phyloP scores from a whole-genome alignment of 1,140 invertebrate species.

The Ceratitis capitata region DNA sequence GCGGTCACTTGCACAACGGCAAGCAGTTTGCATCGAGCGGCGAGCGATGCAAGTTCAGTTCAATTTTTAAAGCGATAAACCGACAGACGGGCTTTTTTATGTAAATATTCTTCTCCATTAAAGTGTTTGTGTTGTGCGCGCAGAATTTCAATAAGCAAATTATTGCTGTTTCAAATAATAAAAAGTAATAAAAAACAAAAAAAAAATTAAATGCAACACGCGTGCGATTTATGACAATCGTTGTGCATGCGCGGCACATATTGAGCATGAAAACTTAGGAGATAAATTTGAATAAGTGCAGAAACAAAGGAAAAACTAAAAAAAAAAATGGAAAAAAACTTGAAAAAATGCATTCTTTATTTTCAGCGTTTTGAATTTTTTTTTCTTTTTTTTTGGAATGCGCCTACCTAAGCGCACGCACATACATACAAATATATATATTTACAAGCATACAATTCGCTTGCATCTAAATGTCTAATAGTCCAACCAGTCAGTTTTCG shows the following conservation, averaged over 20 bases:
- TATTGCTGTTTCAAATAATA: neutral
- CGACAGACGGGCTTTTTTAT: neutral
- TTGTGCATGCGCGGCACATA: neutral
- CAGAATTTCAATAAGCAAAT: neutral
- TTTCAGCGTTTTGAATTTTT: neutral
- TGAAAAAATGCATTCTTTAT: too few relatives aligned
- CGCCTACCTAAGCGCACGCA: neutral
- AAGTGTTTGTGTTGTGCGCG: neutral
- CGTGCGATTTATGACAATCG: neutral
- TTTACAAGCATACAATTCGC: neutral
- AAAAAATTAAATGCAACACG: neutral
- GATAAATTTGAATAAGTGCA: neutral
- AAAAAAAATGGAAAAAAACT: too few relatives aligned
- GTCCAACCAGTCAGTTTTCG: too few relatives aligned
- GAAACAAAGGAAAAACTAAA: neutral
- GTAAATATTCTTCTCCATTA: neutral
- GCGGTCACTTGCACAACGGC: neutral
- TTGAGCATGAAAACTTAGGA: neutral
- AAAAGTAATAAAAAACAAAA: neutral
- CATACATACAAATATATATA: neutral
- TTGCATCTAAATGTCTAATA: neutral
- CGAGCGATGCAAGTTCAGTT: conserved; percentile 29
- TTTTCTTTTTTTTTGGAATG: neutral
- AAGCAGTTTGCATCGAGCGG: conserved; percentile 14
- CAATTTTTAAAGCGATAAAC: neutral